phyloP scores from a whole-genome alignment of 2,888 invertebrate genomes.

The Silvanus unidentatus region DNA sequence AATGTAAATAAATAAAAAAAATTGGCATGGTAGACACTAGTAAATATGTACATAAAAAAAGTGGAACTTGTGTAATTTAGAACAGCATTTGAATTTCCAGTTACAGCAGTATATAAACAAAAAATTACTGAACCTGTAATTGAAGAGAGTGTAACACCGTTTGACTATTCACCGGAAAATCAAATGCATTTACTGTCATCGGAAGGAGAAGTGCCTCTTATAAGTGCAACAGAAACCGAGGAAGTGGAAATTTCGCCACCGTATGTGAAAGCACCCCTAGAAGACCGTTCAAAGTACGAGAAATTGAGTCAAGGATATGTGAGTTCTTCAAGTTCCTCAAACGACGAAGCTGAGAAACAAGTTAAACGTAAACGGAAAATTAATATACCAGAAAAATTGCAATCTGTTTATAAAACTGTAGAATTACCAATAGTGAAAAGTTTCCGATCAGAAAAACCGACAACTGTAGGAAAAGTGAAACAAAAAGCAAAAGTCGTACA shows the following conservation, averaged over 20 bases:
- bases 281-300: constrained; percentile 74
- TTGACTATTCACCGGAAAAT: constrained; percentile 36
- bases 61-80: no score
- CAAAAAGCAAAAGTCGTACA: not conserved
- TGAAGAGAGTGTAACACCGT: constrained; percentile 28
- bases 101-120: constrained; percentile 25
- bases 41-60: no score
- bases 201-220: constrained; percentile 46
- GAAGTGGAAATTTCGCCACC: constrained; percentile 44
- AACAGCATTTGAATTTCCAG: constrained; percentile 19
- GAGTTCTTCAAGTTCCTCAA: constrained; percentile 48
- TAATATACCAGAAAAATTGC: constrained; percentile 52
- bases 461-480: constrained; percentile 20
- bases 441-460: constrained; percentile 28
- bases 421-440: constrained; percentile 47
- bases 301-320: constrained; percentile 57
- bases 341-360: constrained; percentile 45
- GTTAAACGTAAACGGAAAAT: constrained; percentile 38
- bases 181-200: constrained; percentile 21
- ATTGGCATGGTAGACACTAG: no score
- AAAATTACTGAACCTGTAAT: constrained; percentile 27
- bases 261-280: constrained; percentile 58
- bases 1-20: no score
- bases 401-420: constrained; percentile 51
- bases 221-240: constrained; percentile 37